Evolutionary conservation across 2,797 vertebrate genomes (phyloP).

Genomic region (Molossus molossus): DNA sequence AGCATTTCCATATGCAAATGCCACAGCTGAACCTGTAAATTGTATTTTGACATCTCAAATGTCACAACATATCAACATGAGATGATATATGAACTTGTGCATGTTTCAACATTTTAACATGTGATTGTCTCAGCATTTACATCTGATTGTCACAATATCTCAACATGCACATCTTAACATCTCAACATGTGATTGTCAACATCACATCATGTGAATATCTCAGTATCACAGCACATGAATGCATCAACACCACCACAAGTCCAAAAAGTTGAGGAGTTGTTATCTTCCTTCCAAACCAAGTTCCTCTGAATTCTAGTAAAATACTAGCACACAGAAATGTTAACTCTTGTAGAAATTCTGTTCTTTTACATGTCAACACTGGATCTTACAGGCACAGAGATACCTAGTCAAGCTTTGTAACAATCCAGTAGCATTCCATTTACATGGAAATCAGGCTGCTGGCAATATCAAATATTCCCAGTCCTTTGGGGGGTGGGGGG

Average conservation of each 20-base stretch:
- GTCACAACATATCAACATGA: not conserved
- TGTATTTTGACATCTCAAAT: not conserved
- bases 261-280: not conserved
- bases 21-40: not conserved
- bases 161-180: not conserved
- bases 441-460: slow-evolving; percentile 48
- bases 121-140: not conserved
- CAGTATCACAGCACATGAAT: not conserved
- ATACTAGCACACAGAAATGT: not conserved
- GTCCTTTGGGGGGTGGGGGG: not conserved
- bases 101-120: not conserved
- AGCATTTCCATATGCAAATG: not conserved
- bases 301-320: not conserved
- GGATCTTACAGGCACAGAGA: not conserved
- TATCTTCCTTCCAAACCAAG: not conserved
- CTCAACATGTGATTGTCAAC: not conserved
- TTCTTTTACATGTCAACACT: not conserved
- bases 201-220: not conserved
- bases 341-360: not conserved
- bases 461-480: not conserved
- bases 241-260: not conserved
- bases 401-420: slow-evolving; percentile 17
- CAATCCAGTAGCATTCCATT: not conserved
- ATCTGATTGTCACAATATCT: not conserved
- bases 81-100: not conserved